These are phyloP conservation scores for Trypoxylus dichotomus DNA, from an alignment of 1,140 invertebrate species.

Conservation along the genomic window DNA sequence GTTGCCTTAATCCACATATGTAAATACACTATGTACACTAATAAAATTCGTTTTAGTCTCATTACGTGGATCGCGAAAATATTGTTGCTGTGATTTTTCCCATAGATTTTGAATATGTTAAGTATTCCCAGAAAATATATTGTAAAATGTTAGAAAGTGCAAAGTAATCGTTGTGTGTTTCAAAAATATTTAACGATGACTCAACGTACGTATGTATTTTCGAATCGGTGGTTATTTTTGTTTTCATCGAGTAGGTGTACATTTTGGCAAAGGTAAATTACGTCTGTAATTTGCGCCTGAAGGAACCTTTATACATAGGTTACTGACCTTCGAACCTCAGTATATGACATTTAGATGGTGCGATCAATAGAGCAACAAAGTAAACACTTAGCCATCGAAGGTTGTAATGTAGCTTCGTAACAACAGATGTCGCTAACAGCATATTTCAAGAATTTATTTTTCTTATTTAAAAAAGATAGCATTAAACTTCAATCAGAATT, in stretches of 20 bases:
- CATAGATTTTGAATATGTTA: too few species aligned
- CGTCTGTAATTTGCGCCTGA: background rate
- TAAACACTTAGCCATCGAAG: too few species aligned
- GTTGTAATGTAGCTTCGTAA: too few species aligned
- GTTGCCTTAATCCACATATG: too few species aligned
- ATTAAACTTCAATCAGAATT: too few species aligned
- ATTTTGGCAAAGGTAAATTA: background rate
- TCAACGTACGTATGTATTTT: background rate
- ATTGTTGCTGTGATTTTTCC: too few species aligned
- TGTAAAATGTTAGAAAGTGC: background rate
- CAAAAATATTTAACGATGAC: background rate
- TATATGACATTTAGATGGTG: background rate
- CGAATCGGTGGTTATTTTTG: background rate
- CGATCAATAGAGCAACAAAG: background rate
- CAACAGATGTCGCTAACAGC: background rate
- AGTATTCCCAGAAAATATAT: background rate
- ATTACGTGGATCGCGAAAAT: too few species aligned
- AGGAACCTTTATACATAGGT: background rate
- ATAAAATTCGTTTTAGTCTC: too few species aligned
- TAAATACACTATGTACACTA: too few species aligned
- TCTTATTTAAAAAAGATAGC: too few species aligned
- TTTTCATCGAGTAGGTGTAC: background rate
- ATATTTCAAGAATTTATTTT: background rate
- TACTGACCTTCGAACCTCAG: background rate
- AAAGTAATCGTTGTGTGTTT: background rate